Evolutionary conservation across 1,140 invertebrate genomes (phyloP).

Genomic region (Aplysia californica): DNA sequence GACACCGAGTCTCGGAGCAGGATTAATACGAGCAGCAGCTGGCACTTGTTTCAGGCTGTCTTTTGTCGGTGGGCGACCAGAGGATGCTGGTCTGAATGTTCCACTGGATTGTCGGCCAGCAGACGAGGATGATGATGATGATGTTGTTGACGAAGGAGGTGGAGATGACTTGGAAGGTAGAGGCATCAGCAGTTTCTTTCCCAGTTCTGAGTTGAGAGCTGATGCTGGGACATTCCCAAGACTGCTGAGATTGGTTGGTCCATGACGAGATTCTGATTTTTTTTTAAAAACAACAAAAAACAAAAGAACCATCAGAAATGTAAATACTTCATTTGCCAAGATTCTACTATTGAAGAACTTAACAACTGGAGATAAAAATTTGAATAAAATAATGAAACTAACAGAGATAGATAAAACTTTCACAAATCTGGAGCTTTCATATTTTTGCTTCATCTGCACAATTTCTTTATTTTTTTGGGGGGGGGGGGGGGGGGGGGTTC

Average conservation of each 20-base stretch:
- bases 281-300: not conserved
- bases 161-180: constrained; percentile 5
- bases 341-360: too few species aligned
- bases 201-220: constrained; percentile 30
- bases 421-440: too few species aligned
- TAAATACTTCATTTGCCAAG: too few species aligned
- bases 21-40: not conserved
- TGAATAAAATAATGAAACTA: too few species aligned
- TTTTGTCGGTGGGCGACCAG: constrained; percentile 44
- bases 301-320: not conserved
- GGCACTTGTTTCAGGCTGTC: constrained; percentile 59
- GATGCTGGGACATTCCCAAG: constrained; percentile 17
- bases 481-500: too few species aligned
- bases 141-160: not conserved
- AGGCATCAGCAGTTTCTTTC: constrained; percentile 32
- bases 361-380: too few species aligned
- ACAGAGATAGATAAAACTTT: too few species aligned
- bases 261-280: constrained; percentile 38
- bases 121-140: not conserved
- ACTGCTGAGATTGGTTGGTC: constrained; percentile 23
- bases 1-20: constrained; percentile 8
- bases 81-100: constrained; percentile 7
- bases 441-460: too few species aligned
- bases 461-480: too few species aligned
- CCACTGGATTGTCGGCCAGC: not conserved